Evolutionary conservation across 2,113 vertebrate species (phyloP), one percentile per base, ranked within the genome.

Genomic region (Nibea albiflora): DNA sequence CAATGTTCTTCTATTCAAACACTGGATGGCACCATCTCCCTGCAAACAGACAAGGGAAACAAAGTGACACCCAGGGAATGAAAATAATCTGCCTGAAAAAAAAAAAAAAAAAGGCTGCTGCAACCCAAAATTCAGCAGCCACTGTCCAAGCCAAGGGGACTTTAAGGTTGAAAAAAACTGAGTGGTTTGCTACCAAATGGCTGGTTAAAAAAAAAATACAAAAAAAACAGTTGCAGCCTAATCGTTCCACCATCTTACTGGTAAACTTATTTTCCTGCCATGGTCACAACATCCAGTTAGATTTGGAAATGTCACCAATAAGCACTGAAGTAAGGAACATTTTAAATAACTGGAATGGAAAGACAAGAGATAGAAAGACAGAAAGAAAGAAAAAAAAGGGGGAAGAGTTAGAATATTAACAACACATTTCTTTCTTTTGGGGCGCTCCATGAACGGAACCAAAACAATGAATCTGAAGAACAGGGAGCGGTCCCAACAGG

Each of bases 1-100:
- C 44, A n/a, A 56, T 57, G 53, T 81, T 81, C 62, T 50, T 78
- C 47, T 76, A 39, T 50, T 72, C 58, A 76, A 56, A 72, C 90
- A 83, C 77, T 86, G 63, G 85, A 76, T 89, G 88, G 84, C 83
- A 87, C 73, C 73, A 85, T 66, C 70, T 83, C 83, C 83, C 83
- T 73, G 56, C 47, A 89, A 83, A 87, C 49, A 64, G 28, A 76
- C 11, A 47, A 56, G 52, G 60, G 53, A 76, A 79, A 42, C 78
- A 76, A 60, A 75, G 70, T 39, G 75, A 76, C 71, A 44, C 7
- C 57, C 64, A 89, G 78, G 72, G 63, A 73, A 64, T 84, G 65
- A 87, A 84, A 75, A 44, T 46, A 62, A 77, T 53, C 54, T 67
- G 56, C 26, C 39, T 17, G 19, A n/a, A 73, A 62, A 73, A 58